Evolutionary conservation across 2,113 vertebrate species (phyloP), one percentile per base, ranked within the genome.

Genomic region (Cyrtonyx montezumae): DNA sequence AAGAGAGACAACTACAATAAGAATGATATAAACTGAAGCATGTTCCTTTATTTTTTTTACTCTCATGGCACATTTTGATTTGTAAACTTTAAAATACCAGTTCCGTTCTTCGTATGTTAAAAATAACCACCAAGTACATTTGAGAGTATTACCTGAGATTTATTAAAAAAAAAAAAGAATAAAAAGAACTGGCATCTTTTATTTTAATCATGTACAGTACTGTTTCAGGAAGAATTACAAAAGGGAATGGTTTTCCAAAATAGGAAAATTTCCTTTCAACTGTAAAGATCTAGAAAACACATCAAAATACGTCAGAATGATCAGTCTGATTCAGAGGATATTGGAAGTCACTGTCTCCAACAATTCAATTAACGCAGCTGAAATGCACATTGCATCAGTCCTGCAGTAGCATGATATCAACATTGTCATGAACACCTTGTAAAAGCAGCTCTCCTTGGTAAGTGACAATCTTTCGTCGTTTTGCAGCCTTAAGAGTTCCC

Each of bases 371-470:
- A 78, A 84, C 65, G 82, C 19, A 80, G 75, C 59, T 90, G 63
- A 70, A 78, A 85, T 3, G 42, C 22, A 82, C 43, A 48, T 49
- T 73, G 91, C 91, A 79, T 97, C 97, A 99, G 62, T 98, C 98
- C 90, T 98, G 88, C 46, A 99, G 97, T 84, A 99, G 96, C 82
- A 98, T 28, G 62, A 99, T 98, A 15, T 99, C 99, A 4, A 99
- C 98, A 2, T 99, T 84, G 91, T 99, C 99, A 32, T 99, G 99
- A 94, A 99, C 99, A 9, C 99, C 99, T 96, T 99, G 99, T 69
- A 99, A 93, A 51, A 99, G 98, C 22, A 99, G 91, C 85, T 99
- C 99, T 49, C 98, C 98, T 26, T 98, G 43, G 48, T 98, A 99
- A 2, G 78, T 94, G 63, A 99, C 48, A 25, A 99, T 84, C 95